These are phyloP conservation scores for Eurois occulta DNA, from an alignment of 2,888 invertebrate genomes.

Conservation along the genomic window DNA sequence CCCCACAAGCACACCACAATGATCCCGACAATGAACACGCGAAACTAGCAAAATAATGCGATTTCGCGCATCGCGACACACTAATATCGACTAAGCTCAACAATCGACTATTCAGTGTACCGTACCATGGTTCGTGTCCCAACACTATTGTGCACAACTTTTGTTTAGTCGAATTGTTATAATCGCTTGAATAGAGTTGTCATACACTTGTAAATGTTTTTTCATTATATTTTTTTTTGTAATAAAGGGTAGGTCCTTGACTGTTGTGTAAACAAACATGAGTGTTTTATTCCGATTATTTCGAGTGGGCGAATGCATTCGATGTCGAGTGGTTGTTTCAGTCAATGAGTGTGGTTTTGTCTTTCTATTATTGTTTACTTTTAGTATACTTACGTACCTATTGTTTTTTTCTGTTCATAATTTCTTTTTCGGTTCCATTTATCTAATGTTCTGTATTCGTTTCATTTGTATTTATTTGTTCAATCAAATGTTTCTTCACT, in stretches of 20 bases:
- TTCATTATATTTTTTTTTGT: conserved; percentile 42
- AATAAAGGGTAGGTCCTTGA: conserved; percentile 59
- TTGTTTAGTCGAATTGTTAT: conserved; percentile 67
- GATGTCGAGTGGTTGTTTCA: conserved; percentile 56
- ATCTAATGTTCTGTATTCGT: conserved; percentile 7
- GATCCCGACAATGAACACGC: conserved; percentile 65
- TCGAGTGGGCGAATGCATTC: conserved; percentile 66
- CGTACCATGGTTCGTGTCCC: conserved; percentile 52
- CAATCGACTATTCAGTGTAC: conserved; percentile 66
- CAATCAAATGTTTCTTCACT: background rate
- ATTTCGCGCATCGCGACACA: conserved; percentile 77
- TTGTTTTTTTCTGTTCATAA: conserved; percentile 10
- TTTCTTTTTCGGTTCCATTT: conserved; percentile 24
- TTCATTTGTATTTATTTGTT: no score
- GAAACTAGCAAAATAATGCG: conserved; percentile 82
- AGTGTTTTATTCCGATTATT: conserved; percentile 64
- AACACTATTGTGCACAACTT: conserved; percentile 60
- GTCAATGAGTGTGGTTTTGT: conserved; percentile 56
- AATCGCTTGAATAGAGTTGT: conserved; percentile 67
- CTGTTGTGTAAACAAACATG: conserved; percentile 60
- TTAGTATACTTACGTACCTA: conserved; percentile 2
- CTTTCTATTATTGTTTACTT: conserved; percentile 47
- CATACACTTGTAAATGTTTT: conserved; percentile 64
- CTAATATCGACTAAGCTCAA: conserved; percentile 62
- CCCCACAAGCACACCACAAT: conserved; percentile 53